These are phyloP conservation scores for Neodiprion fabricii DNA, from an alignment of 1,140 invertebrate genomes.

Conservation along the genomic window DNA sequence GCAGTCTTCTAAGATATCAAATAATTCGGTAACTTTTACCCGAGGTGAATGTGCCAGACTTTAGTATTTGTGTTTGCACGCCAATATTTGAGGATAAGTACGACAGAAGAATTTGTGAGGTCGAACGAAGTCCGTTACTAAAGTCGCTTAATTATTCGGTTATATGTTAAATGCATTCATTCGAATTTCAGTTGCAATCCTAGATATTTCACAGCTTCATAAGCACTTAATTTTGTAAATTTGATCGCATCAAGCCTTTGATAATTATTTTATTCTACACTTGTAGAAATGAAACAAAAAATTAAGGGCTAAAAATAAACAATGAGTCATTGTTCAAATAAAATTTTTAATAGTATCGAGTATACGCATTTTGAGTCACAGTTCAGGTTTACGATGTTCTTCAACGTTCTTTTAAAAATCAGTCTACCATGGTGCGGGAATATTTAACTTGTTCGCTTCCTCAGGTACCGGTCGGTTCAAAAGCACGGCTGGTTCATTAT, in stretches of 20 bases:
- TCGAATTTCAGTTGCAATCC: neutral
- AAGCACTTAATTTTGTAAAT: neutral
- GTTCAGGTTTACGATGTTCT: too few species aligned
- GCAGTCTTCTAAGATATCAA: slow-evolving; percentile 14
- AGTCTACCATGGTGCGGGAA: too few species aligned
- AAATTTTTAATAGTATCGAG: neutral
- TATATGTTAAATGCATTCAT: neutral
- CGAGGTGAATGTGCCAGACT: neutral
- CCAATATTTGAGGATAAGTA: slow-evolving; percentile 10
- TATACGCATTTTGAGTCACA: neutral
- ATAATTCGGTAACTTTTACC: neutral
- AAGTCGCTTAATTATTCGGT: neutral
- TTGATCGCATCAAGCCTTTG: neutral
- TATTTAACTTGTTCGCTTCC: too few species aligned
- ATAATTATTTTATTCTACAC: neutral
- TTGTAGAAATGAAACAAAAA: too few species aligned
- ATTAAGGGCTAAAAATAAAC: too few species aligned
- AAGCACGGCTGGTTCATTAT: neutral
- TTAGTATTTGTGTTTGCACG: slow-evolving; percentile 12
- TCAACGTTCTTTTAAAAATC: too few species aligned
- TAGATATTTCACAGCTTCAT: too few species aligned
- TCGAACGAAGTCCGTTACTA: neutral
- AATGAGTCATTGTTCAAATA: neutral
- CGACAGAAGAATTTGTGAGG: neutral
- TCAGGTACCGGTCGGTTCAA: neutral